Conservation (phyloP, 2,888 invertebrate genomes). For the Epiperipatus broadwayi region DNA sequence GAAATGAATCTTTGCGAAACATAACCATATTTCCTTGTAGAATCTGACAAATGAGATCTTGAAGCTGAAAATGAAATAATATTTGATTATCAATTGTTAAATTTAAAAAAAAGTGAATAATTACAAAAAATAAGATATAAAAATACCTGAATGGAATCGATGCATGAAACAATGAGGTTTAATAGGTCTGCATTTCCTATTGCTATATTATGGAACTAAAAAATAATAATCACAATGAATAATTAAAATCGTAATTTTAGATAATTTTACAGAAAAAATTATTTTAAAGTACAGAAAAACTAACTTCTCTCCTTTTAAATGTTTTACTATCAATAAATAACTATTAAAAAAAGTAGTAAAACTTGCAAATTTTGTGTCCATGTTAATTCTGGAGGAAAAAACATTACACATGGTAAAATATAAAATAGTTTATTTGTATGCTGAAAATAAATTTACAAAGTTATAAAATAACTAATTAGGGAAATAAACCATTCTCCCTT, state of each 20-base stretch:
- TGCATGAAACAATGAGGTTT: constrained; percentile 66
- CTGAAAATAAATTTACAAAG: too few relatives aligned
- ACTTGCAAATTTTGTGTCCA: too few relatives aligned
- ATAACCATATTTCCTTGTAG: constrained; percentile 53
- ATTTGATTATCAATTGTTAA: background rate
- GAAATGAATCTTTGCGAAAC: constrained; percentile 33
- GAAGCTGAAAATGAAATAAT: constrained; percentile 43
- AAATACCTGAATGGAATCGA: constrained; percentile 49
- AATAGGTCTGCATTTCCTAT: constrained; percentile 71
- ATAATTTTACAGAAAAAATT: too few relatives aligned
- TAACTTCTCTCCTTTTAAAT: background rate
- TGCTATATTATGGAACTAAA: constrained; percentile 54
- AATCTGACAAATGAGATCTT: constrained; percentile 72
- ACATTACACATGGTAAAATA: too few relatives aligned
- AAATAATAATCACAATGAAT: constrained; percentile 11
- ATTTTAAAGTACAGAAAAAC: constrained; percentile 8
- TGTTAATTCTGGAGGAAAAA: too few relatives aligned
- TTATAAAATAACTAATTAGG: too few relatives aligned
- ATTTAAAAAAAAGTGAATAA: background rate
- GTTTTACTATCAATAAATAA: constrained; percentile 1
- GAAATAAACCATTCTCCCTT: too few relatives aligned
- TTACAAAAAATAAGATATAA: background rate
- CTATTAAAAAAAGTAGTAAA: constrained; percentile 4
- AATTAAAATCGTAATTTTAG: too few relatives aligned
- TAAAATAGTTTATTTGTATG: too few relatives aligned